Evolutionary conservation across 2,888 invertebrate genomes (phyloP), one percentile per base, ranked within the genome.

Genomic region (Xanthia icteritia): DNA sequence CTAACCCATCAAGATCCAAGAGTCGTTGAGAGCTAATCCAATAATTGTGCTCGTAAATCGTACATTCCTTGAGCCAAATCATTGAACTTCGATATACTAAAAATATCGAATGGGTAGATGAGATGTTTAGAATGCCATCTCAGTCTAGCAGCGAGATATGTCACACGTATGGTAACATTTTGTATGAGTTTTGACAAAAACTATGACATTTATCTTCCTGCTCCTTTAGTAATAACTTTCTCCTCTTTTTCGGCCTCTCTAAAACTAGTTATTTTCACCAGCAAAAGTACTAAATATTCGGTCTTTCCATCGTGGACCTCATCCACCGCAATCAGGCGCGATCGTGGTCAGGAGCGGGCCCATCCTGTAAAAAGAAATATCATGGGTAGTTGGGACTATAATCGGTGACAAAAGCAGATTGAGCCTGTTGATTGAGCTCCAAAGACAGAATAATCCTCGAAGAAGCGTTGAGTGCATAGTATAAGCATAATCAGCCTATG

Each of bases 11-110:
- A 31, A 77, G 8, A 64, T 45, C 58, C 51, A 39, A 31, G 39
- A 68, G 13, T n/a, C 6, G 54, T 65, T 73, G 48, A n/a, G n/a
- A n/a, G 73, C 68, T n/a, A 66, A 68, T 66, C 31, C 56, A 79
- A 69, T 73, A 6, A 69, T 69, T 51, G 23, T 36, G 39, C 48
- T 61, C 58, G 13, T 48, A 65, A 74, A 80, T 84, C 81, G 58
- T 23, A 67, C 58, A 81, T 82, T 82, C 85, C 60, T 64, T 36
- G 84, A 66, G 54, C 67, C 81, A 81, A 81, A 84, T 84, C 81
- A 80, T 68, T 84, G 77, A 86, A 86, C 84, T 84, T 68, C 70
- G 61, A 75, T 84, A 54, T 36, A 65, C 82, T 85, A 85, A 71
- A 85, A 81, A 78, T 78, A 82, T 61, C 65, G 20, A 56, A 15